Evolutionary conservation across 1,140 invertebrate genomes (phyloP).

Genomic region (Lycorma delicatula): DNA sequence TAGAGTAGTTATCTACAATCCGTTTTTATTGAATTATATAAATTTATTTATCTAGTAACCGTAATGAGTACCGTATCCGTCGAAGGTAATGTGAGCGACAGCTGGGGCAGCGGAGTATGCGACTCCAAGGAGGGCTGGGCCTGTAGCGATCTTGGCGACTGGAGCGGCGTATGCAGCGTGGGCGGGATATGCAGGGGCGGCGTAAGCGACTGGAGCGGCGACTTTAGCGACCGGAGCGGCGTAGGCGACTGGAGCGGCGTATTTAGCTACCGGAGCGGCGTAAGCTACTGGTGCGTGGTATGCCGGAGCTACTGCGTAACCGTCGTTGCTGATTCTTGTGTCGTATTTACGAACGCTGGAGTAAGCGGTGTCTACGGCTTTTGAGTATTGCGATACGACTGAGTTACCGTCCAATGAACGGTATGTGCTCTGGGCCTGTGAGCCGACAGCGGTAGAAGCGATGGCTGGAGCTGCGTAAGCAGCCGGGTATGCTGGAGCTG

Average conservation of each 20-base stretch:
- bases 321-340: slow-evolving; percentile 35
- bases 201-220: slow-evolving; percentile 19
- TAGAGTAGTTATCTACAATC: no score
- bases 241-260: slow-evolving; percentile 20
- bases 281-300: slow-evolving; percentile 15
- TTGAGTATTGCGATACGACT: slow-evolving; percentile 33
- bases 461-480: slow-evolving; percentile 19
- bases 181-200: slow-evolving; percentile 15
- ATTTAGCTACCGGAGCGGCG: slow-evolving; percentile 13
- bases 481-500: slow-evolving; percentile 20
- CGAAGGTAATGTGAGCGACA: slow-evolving; percentile 28
- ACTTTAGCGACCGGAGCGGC: slow-evolving; percentile 20
- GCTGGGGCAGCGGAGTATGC: slow-evolving; percentile 28
- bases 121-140: slow-evolving; percentile 25
- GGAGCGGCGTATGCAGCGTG: slow-evolving; percentile 15
- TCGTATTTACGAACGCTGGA: slow-evolving; percentile 35
- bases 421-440: slow-evolving; percentile 30
- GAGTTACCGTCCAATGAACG: slow-evolving; percentile 32
- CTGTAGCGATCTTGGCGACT: slow-evolving; percentile 17
- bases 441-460: slow-evolving; percentile 27
- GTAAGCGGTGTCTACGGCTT: slow-evolving; percentile 35
- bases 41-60: no score
- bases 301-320: slow-evolving; percentile 21
- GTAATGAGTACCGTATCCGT: slow-evolving; percentile 30
- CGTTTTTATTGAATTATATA: no score